Evolutionary conservation across 2,113 vertebrate genomes (phyloP).

Genomic region (Monopterus albus): DNA sequence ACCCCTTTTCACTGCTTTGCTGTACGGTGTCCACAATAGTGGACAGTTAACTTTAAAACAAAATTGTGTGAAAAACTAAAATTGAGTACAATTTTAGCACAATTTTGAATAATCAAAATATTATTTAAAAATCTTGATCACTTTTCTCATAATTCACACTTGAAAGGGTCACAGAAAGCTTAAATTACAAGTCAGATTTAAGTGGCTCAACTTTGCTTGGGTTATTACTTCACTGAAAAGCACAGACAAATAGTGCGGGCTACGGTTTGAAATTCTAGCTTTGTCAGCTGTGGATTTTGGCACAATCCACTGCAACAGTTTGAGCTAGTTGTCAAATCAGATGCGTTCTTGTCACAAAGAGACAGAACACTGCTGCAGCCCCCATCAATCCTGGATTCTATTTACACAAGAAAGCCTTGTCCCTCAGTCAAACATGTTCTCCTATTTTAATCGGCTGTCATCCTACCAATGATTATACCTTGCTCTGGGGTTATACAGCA

Average conservation of each 20-base stretch:
- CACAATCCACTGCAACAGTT: neutral
- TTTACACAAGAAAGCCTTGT: neutral
- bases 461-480: neutral
- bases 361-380: neutral
- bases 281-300: constrained; percentile 9
- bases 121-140: no score
- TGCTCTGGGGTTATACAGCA: neutral
- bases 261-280: neutral
- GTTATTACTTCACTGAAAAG: no score
- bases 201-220: no score
- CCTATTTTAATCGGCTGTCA: neutral
- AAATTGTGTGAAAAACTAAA: no score
- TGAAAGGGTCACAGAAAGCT: no score
- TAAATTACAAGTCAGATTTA: no score
- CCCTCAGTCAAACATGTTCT: constrained; percentile 3
- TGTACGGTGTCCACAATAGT: no score
- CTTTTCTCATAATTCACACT: no score
- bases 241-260: neutral
- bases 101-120: no score
- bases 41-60: no score
- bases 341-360: constrained; percentile 7
- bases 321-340: constrained; percentile 10
- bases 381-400: neutral
- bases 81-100: no score
- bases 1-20: no score